Percentiles rank a stretch among this genome's conserved stretches.
These are phyloP conservation scores for Paedocypris micromegethes DNA, from an alignment of 2,797 vertebrate genomes.

Conservation along the genomic window DNA sequence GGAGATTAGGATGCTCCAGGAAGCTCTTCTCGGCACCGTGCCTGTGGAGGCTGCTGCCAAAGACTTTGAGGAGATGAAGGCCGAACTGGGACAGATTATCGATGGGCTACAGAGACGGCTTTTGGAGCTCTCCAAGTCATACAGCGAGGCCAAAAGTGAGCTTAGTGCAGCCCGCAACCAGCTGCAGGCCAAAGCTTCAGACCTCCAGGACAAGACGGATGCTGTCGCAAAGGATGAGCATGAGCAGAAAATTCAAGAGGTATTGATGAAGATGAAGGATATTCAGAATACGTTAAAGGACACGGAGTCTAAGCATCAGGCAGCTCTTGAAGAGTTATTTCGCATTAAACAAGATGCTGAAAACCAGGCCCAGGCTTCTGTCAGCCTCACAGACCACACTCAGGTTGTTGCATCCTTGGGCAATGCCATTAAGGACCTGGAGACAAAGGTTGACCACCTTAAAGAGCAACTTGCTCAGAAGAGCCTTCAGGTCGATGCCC, in stretches of 20 bases:
- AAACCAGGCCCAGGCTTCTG: conserved; percentile 72
- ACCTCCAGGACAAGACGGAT: conserved; percentile 51
- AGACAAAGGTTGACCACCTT: conserved; percentile 70
- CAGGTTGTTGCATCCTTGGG: conserved; percentile 81
- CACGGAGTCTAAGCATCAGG: conserved; percentile 67
- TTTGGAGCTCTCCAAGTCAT: conserved; percentile 82
- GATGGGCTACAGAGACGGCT: conserved; percentile 83
- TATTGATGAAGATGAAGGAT: conserved; percentile 71
- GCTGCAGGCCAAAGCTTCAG: conserved; percentile 63
- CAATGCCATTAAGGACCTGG: conserved; percentile 76
- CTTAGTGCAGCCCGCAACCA: conserved; percentile 62
- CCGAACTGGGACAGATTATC: conserved; percentile 69
- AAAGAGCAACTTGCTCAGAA: conserved; percentile 74
- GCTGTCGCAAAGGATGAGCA: conserved; percentile 69
- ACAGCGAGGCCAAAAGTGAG: conserved; percentile 83
- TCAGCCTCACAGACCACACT: conserved; percentile 79
- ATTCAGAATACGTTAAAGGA: conserved; percentile 71
- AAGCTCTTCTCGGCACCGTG: conserved; percentile 75
- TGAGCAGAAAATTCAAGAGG: conserved; percentile 65
- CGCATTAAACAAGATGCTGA: conserved; percentile 76
- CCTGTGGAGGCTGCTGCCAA: conserved; percentile 73
- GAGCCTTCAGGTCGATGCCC: conserved; percentile 67
- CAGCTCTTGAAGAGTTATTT: conserved; percentile 70
- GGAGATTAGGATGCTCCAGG: conserved; percentile 85
- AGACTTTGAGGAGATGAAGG: conserved; percentile 81